A percentile compares a stretch with the other conserved stretches of the same genome.
These are phyloP conservation scores for Chionomys nivalis DNA, from an alignment of 2,113 vertebrate genomes.

Conservation along the genomic window DNA sequence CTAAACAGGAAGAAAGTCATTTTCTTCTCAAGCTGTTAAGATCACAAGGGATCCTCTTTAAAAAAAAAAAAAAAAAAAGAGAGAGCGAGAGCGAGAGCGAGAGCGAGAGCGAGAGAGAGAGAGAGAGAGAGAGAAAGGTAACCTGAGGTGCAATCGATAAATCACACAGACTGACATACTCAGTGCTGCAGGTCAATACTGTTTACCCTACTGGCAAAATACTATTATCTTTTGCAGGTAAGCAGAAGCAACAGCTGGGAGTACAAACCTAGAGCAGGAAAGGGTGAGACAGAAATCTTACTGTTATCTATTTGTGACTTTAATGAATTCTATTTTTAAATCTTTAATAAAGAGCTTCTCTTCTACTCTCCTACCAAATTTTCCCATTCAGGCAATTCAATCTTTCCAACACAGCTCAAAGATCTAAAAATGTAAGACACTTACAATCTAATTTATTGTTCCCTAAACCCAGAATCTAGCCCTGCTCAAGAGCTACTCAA, in stretches of 20 bases:
- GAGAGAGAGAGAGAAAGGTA: background rate
- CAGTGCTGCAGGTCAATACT: background rate
- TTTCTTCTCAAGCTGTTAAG: constrained; percentile 27
- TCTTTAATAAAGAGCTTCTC: constrained; percentile 69
- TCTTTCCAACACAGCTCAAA: constrained; percentile 47
- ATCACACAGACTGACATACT: background rate
- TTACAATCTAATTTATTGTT: constrained; percentile 27
- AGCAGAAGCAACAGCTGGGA: constrained; percentile 49
- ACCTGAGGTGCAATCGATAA: background rate
- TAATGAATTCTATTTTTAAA: constrained; percentile 76
- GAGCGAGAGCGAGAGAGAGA: background rate
- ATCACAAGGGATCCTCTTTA: background rate
- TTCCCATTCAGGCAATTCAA: constrained; percentile 62
- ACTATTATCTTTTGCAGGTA: constrained; percentile 47
- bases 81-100: too few relatives aligned
- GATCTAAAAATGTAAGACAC: constrained; percentile 57
- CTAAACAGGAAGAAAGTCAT: constrained; percentile 30
- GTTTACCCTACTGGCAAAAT: constrained; percentile 56
- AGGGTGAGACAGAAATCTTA: constrained; percentile 32
- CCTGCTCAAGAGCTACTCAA: background rate
- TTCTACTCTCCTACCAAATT: constrained; percentile 66
- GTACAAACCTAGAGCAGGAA: background rate
- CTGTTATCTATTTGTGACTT: constrained; percentile 56
- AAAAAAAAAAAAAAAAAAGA: background rate
- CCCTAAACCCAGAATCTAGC: background rate